Evolutionary conservation across 2,797 vertebrate genomes (phyloP).

Genomic region (Sebastes oblongus): DNA sequence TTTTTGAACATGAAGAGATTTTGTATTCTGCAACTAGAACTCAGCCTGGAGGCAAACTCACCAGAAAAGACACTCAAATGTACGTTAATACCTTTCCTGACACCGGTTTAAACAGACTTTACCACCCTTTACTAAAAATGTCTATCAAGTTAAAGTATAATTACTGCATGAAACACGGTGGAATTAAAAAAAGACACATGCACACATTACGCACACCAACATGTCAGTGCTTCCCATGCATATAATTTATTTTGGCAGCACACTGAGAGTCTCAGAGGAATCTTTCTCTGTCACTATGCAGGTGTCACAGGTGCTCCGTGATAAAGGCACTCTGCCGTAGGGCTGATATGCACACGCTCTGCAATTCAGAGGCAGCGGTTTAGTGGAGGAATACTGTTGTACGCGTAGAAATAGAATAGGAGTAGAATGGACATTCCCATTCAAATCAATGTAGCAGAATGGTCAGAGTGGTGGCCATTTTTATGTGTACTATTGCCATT

Average conservation of each 20-base stretch:
- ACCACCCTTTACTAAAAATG: neutral
- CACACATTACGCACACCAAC: neutral
- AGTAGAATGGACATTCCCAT: too few relatives aligned
- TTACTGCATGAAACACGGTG: neutral
- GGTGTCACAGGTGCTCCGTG: slow-evolving; percentile 52
- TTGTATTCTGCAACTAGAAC: neutral
- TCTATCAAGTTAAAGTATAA: neutral
- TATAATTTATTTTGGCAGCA: slow-evolving; percentile 27
- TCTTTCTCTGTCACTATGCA: slow-evolving; percentile 15
- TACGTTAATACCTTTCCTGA: neutral
- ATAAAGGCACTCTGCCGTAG: slow-evolving; percentile 43
- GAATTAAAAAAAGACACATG: neutral
- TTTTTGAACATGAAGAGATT: neutral
- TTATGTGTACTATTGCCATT: too few relatives aligned
- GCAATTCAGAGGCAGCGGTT: neutral
- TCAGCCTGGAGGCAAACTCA: neutral
- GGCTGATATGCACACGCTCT: slow-evolving; percentile 24
- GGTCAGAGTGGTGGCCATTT: too few relatives aligned
- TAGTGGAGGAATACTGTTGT: neutral
- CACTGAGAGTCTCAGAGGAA: slow-evolving; percentile 3
- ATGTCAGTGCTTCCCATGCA: slow-evolving; percentile 8
- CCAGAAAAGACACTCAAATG: neutral
- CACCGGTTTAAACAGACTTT: neutral
- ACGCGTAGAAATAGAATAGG: neutral
- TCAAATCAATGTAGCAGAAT: too few relatives aligned